Percentiles rank a stretch among this genome's conserved stretches.
Conservation (phyloP, 2,888 invertebrate genomes). For the Drosophila kokeensis region DNA sequence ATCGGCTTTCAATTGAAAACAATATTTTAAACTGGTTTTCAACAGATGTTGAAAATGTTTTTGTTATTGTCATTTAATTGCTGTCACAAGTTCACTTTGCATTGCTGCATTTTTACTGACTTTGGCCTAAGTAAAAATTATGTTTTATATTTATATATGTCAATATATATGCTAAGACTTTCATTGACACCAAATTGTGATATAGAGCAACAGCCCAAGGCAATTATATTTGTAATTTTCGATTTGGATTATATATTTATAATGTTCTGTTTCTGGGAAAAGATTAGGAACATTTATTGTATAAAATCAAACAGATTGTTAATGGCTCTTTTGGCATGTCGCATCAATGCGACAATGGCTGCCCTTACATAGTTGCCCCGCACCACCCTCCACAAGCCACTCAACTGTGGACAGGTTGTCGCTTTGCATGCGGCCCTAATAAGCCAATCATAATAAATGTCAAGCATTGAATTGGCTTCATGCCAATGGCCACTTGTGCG, state of each 20-base stretch:
- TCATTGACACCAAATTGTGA: not conserved
- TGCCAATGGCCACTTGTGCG: constrained; percentile 67
- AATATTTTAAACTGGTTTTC: constrained; percentile 24
- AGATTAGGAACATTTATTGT: constrained; percentile 12
- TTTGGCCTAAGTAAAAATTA: not conserved
- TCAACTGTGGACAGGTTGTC: constrained; percentile 15
- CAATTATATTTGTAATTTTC: not conserved
- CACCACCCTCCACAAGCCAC: not conserved
- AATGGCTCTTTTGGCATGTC: constrained; percentile 50
- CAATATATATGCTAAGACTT: not conserved
- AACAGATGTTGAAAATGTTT: constrained; percentile 19
- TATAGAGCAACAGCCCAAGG: not conserved
- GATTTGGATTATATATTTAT: not conserved
- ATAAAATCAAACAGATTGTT: constrained; percentile 30
- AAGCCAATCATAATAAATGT: constrained; percentile 80
- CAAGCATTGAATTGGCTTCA: constrained; percentile 72
- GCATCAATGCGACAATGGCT: constrained; percentile 25
- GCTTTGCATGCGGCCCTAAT: constrained; percentile 62
- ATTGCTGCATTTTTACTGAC: not conserved
- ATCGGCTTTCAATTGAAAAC: constrained; percentile 15
- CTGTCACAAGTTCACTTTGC: not conserved
- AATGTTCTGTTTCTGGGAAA: not conserved
- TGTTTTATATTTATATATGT: not conserved
- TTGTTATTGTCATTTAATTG: constrained; percentile 14
- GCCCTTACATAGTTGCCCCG: not conserved